These are phyloP conservation scores for Paracanthobrama guichenoti DNA, from an alignment of 2,113 vertebrate genomes.

Conservation along the genomic window DNA sequence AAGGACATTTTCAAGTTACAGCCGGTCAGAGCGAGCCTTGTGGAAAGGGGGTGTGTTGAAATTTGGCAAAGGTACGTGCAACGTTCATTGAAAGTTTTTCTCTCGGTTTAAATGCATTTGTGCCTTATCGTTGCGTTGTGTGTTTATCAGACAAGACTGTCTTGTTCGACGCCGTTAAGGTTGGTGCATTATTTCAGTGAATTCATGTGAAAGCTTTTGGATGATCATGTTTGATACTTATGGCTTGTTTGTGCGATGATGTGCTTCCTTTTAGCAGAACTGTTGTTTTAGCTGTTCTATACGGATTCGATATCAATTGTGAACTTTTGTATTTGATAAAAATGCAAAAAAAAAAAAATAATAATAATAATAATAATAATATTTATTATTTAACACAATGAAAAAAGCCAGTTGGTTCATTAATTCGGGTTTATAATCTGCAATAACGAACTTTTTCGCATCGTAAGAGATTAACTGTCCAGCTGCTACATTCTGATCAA, in stretches of 20 bases:
- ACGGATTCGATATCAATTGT: background rate
- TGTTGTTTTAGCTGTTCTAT: background rate
- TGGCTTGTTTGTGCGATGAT: background rate
- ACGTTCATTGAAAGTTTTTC: slow-evolving; percentile 51
- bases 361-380: too few species aligned
- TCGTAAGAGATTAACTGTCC: background rate
- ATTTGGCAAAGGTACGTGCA: slow-evolving; percentile 46
- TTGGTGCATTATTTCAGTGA: background rate
- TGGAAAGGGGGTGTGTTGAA: slow-evolving; percentile 56
- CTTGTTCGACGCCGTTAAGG: background rate
- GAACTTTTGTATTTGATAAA: background rate
- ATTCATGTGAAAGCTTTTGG: background rate
- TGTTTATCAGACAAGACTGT: background rate
- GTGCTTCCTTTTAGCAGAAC: background rate
- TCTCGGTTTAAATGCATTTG: background rate
- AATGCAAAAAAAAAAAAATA: background rate
- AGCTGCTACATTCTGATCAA: background rate
- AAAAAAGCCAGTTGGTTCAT: background rate
- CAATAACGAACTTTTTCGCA: background rate
- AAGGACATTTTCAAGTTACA: slow-evolving; percentile 60
- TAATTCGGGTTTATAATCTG: background rate
- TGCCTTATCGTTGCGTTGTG: background rate
- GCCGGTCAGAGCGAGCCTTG: slow-evolving; percentile 61
- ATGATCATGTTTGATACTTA: background rate
- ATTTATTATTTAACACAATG: too few species aligned